phyloP scores from a whole-genome alignment of 2,797 vertebrate species.

The Gymnothorax reevesii region DNA sequence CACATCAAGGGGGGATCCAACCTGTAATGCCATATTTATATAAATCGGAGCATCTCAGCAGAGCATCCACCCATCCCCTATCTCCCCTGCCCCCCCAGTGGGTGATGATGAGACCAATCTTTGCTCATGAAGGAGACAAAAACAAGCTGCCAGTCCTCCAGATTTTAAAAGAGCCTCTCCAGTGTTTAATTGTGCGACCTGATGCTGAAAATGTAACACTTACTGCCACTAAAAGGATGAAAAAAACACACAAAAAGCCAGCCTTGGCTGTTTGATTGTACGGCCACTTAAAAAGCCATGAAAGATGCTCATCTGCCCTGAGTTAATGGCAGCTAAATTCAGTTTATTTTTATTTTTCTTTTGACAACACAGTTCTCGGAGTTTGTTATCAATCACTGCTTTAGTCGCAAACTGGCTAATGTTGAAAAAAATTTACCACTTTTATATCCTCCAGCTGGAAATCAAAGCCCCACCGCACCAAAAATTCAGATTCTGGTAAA shows the following conservation, averaged over 20 bases:
- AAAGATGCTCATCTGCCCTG: neutral
- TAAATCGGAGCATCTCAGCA: too few relatives aligned
- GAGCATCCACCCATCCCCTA: too few relatives aligned
- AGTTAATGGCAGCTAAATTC: neutral
- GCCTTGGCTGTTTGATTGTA: neutral
- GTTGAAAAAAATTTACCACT: neutral
- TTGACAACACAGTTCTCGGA: neutral
- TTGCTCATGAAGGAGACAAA: too few relatives aligned
- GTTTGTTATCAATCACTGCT: neutral
- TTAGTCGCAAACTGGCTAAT: neutral
- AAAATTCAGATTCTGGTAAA: too few relatives aligned
- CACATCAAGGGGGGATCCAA: too few relatives aligned
- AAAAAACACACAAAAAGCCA: neutral
- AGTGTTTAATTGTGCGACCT: conserved; percentile 48
- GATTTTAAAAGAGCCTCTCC: conserved; percentile 49
- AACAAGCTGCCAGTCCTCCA: conserved; percentile 32
- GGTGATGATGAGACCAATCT: too few relatives aligned
- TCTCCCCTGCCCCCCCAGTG: too few relatives aligned
- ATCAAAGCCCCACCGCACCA: too few relatives aligned
- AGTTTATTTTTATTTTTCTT: neutral
- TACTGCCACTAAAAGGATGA: neutral
- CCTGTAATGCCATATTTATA: too few relatives aligned
- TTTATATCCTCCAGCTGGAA: too few relatives aligned
- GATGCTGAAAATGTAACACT: neutral
- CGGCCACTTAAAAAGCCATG: neutral